Base-by-base conservation (phyloP, 2,113 vertebrate genomes). In the Nothocercus julius region DNA sequence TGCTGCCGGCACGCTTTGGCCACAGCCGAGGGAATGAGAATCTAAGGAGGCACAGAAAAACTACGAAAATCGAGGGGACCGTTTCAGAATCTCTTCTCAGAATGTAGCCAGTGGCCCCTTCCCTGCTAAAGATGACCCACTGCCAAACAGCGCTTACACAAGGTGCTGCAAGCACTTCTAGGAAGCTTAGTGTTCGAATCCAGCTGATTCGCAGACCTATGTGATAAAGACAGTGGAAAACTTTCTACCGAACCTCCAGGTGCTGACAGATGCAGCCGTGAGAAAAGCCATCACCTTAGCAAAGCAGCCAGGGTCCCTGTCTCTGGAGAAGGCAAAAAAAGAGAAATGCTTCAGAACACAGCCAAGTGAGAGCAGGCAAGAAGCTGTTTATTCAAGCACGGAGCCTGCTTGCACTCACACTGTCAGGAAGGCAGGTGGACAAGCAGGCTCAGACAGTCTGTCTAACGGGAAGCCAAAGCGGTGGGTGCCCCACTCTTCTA, bases 351-450 rank as follows among this genome's bases (percentile, higher is more conserved):
- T 73, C 78, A 49, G 78, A 20, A 28, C 25, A 24, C 8, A 6
- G 47, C 13, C 49, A 30, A n/a, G 21, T 2, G 12, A 54, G 49
- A 86, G 47, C 40, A n/a, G 56, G 51, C 17, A 59, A 30, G 66
- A 53, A 49, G 30, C 1, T 0, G 15, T 1, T 36, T 9, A 36
- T 27, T 16, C 18, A 42, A 61, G 42, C 47, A 25, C 0, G 4
- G 56, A 53, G 56, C 40, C 24, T 6, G 13, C 27, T 10, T 9
- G 47, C 73, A 44, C 17, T 8, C 69, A 36, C 56, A 27, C 70
- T 82, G 61, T 19, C 21, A 3, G 0, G 11, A 64, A 58, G 40
- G 53, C 10, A 16, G 30, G 21, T 6, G 32, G 24, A n/a, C 15
- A 58, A 56, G 36, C 38, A 32, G 78, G 80, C 49, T 38, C 17